Base-by-base conservation (phyloP, 2,113 vertebrate species). In the Eulemur rufifrons region DNA sequence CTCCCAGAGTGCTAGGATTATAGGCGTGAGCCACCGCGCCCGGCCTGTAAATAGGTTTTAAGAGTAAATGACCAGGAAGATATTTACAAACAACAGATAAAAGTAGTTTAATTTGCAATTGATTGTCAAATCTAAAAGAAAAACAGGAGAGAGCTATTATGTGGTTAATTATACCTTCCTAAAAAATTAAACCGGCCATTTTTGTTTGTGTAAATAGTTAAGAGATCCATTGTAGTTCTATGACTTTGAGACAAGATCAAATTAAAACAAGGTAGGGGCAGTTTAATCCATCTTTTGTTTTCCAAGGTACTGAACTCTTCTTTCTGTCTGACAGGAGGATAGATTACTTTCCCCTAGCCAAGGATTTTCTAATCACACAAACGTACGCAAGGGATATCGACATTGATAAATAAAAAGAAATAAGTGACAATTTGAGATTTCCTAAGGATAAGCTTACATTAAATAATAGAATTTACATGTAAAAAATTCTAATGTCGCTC, bases 201-300 rank as follows among this genome's bases (percentile, higher is more conserved):
- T 95, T 88, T 90, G 25, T 88, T 66, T 96, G 64, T 76, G 29
- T 89, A 78, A 90, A 92, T 96, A 92, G 93, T 92, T 97, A 95
- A 91, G 77, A 86, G 66, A 94, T 50, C 34, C 10, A 83, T 82
- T 90, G 94, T 71, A 61, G 74, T 82, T 96, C 50, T 93, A 0
- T 94, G 94, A 81, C 45, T 91, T 93, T 71, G 64, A 96, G 83
- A 91, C 42, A 86, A 80, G 21, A 52, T 84, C 77, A 68, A 77
- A 91, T 95, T 86, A 96, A 94, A 94, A 45, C 37, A 21, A 82
- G 68, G 29, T 20, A 50, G 21, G 63, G 29, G 45, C 45, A 9
- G 47, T 89, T 52, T 83, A 83, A 94, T 95, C 21, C 32, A 87
- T 82, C 66, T 87, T 97, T 89, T 94, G 3, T 89, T 94, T 96